Conservation (phyloP, 2,113 vertebrate species). For the Prolemur simus region DNA sequence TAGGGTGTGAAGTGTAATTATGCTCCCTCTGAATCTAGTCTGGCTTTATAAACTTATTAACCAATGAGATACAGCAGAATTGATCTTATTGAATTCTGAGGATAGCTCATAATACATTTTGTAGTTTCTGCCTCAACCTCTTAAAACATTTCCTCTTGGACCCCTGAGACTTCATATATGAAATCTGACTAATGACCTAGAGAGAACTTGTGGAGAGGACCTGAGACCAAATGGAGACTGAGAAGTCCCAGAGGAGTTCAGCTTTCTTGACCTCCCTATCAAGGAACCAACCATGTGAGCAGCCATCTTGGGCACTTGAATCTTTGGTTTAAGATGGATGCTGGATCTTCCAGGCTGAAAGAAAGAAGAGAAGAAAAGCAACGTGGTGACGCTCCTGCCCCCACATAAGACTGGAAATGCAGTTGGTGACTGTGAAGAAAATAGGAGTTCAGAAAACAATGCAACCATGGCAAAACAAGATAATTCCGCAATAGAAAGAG, state of each 20-base stretch:
- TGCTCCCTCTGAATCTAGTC: neutral
- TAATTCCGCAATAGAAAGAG: neutral
- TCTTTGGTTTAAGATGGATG: neutral
- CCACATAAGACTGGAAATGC: neutral
- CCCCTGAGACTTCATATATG: neutral
- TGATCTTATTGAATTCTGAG: neutral
- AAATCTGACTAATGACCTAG: neutral
- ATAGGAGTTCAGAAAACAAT: neutral
- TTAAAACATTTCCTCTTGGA: neutral
- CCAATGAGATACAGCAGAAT: neutral
- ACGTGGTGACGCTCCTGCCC: accelerated
- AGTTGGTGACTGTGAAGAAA: neutral
- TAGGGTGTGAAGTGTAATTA: neutral
- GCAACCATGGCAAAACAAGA: neutral
- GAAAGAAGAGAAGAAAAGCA: neutral
- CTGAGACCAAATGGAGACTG: neutral
- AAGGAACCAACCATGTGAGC: neutral
- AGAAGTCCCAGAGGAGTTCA: neutral
- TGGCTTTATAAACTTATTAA: neutral
- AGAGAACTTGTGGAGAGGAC: neutral
- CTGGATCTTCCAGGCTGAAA: neutral
- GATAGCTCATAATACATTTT: neutral
- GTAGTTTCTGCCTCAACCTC: neutral
- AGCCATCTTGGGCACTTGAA: neutral
- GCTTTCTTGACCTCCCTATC: neutral